Percentiles rank a stretch among this genome's conserved stretches.
Evolutionary conservation across 2,113 vertebrate genomes (phyloP).

Genomic region (Azemiops feae): DNA sequence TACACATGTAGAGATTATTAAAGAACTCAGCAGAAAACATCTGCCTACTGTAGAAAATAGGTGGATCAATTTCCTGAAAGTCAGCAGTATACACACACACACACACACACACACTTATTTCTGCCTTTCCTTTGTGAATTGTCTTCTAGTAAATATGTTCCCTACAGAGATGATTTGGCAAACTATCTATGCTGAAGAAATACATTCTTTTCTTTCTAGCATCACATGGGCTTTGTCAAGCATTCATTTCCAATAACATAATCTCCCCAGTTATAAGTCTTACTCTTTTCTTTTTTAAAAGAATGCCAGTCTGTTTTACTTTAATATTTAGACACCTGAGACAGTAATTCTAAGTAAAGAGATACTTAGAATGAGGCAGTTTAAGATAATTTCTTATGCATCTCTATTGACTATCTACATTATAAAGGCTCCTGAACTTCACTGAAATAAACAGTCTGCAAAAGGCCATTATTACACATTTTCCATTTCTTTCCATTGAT

Average conservation of each 20-base stretch:
- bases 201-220: constrained; percentile 51
- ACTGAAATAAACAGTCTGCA: neutral
- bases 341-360: neutral
- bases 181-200: constrained; percentile 39
- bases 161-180: constrained; percentile 54
- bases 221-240: constrained; percentile 28
- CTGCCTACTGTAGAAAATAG: constrained; percentile 56
- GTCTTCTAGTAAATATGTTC: constrained; percentile 55
- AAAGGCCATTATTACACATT: neutral
- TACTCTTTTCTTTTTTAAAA: constrained; percentile 6
- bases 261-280: neutral
- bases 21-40: constrained; percentile 64
- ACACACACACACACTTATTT: constrained; percentile 6
- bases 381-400: neutral
- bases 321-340: neutral
- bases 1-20: constrained; percentile 54
- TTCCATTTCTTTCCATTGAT: neutral
- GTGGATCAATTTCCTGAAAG: constrained; percentile 53
- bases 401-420: neutral
- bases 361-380: neutral
- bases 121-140: constrained; percentile 45
- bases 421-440: neutral
- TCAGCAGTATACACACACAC: neutral
- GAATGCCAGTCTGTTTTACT: neutral
- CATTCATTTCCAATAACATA: constrained; percentile 1